Conservation (phyloP, 1,140 invertebrate genomes). For the Chelonus insularis region DNA sequence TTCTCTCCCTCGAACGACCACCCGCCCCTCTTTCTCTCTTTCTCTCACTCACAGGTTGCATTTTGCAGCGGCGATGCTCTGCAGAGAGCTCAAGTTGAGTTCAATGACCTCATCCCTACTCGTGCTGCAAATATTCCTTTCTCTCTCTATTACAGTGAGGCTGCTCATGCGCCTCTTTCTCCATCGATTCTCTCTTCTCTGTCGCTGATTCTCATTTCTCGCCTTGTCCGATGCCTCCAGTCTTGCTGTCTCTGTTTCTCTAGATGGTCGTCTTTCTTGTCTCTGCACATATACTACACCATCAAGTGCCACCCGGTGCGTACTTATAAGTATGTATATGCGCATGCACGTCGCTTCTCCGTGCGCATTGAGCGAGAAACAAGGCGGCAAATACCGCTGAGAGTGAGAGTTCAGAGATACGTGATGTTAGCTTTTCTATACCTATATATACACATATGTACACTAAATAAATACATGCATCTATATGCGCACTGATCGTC, state of each 20-base stretch:
- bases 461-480: no score
- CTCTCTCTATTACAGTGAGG: slow-evolving; percentile 4
- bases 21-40: slow-evolving; percentile 8
- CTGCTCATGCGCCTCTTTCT: slow-evolving; percentile 20
- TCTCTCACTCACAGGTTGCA: slow-evolving; percentile 9
- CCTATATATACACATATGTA: no score
- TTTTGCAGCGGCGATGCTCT: neutral
- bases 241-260: neutral
- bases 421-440: no score
- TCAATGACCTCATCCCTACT: slow-evolving; percentile 2
- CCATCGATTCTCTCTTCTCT: slow-evolving; percentile 28
- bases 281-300: no score
- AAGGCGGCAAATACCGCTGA: slow-evolving; percentile 1
- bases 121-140: neutral
- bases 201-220: slow-evolving; percentile 21
- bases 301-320: no score
- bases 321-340: neutral
- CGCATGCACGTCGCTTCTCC: neutral
- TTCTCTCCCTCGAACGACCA: slow-evolving; percentile 8
- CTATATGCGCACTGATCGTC: neutral
- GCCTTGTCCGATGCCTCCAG: neutral
- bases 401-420: slow-evolving; percentile 16
- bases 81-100: neutral
- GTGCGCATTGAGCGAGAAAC: neutral
- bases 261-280: neutral